phyloP scores from a whole-genome alignment of 2,113 vertebrate species.

The Ondatra zibethicus region DNA sequence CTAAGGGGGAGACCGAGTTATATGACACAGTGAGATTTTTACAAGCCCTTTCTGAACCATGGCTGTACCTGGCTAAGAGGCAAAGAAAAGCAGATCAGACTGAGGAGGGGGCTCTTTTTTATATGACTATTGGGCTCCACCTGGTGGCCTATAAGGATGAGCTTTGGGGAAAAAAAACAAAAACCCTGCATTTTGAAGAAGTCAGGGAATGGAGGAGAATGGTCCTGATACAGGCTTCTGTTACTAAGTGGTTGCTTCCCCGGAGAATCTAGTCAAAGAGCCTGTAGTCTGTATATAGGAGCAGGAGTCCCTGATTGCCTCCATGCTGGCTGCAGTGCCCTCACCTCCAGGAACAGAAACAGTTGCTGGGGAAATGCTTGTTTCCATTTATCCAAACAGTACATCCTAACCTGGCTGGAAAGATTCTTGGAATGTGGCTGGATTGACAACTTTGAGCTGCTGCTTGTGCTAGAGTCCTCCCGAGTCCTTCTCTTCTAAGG shows the following conservation, averaged over 20 bases:
- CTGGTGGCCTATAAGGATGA: slow-evolving; percentile 82
- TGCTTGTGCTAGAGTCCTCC: slow-evolving; percentile 98
- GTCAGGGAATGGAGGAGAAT: not conserved
- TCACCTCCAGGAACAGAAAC: not conserved
- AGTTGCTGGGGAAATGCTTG: slow-evolving; percentile 90
- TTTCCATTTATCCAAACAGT: slow-evolving; percentile 98
- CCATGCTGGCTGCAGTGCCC: not conserved
- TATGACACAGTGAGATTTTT: not conserved
- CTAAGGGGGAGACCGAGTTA: not conserved
- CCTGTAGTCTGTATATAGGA: not conserved
- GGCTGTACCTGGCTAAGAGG: not conserved
- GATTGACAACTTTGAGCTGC: slow-evolving; percentile 97
- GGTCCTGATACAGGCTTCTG: not conserved
- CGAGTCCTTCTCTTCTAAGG: slow-evolving; percentile 97
- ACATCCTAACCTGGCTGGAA: slow-evolving; percentile 97
- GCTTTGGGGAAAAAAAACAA: slow-evolving; percentile 28
- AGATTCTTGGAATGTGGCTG: slow-evolving; percentile 98
- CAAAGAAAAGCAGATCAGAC: not conserved
- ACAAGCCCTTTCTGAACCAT: not conserved
- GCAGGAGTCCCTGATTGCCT: not conserved
- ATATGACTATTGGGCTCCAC: slow-evolving; percentile 84
- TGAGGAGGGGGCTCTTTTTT: slow-evolving; percentile 82
- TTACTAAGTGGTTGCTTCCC: not conserved
- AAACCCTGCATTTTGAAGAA: not conserved
- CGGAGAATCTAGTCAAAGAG: not conserved